Conservation (phyloP, 2,888 invertebrate genomes). For the Xanthorhoe spadicearia region DNA sequence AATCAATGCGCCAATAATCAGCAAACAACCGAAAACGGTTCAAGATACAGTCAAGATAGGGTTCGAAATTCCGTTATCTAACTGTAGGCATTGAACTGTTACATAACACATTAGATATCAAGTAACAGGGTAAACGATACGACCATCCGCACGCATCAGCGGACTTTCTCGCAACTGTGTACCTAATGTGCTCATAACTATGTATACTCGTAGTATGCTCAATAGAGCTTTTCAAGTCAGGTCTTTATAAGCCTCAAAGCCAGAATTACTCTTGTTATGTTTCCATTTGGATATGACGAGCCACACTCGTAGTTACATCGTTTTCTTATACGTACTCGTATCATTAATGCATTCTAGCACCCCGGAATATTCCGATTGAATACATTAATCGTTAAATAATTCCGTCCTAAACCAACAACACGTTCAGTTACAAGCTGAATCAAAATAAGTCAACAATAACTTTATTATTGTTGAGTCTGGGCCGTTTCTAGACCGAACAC, state of each 20-base stretch:
- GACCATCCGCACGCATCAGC: conserved; percentile 73
- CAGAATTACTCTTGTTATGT: not conserved
- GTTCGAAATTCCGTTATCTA: conserved; percentile 57
- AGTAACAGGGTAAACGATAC: conserved; percentile 74
- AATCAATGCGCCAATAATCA: conserved; percentile 47
- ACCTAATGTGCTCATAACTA: conserved; percentile 33
- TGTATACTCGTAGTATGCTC: conserved; percentile 16
- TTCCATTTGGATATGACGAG: not conserved
- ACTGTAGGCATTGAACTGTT: conserved; percentile 63
- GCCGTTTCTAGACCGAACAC: conserved; percentile 49
- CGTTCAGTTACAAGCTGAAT: conserved; percentile 13
- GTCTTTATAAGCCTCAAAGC: not conserved
- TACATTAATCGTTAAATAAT: conserved; percentile 16
- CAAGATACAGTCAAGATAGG: conserved; percentile 48
- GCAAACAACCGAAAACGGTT: conserved; percentile 47
- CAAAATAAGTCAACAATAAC: conserved; percentile 23
- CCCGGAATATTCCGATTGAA: not conserved
- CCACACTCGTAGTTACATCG: not conserved
- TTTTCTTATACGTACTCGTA: not conserved
- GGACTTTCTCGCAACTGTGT: conserved; percentile 62
- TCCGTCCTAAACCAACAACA: conserved; percentile 23
- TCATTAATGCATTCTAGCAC: not conserved
- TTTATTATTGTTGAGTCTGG: conserved; percentile 42
- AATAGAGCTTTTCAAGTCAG: not conserved
- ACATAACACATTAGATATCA: conserved; percentile 72